These are phyloP conservation scores for Drosophila sordidula DNA, from an alignment of 2,888 invertebrate genomes.

Conservation along the genomic window DNA sequence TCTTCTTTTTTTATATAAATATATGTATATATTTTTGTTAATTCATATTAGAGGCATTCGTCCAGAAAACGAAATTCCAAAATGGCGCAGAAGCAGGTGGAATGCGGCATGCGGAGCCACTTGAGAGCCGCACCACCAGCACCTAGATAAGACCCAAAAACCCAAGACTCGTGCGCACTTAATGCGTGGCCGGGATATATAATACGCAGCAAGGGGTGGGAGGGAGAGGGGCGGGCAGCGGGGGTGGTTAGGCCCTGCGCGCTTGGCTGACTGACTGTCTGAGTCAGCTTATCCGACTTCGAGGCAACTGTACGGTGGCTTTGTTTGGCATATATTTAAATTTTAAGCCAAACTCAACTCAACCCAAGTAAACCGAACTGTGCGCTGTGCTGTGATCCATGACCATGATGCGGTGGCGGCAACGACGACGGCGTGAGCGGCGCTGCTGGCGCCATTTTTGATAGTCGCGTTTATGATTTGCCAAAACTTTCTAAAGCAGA, in stretches of 20 bases:
- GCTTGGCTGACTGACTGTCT: conserved; percentile 55
- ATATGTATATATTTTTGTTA: conserved; percentile 49
- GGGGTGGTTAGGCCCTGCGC: conserved; percentile 46
- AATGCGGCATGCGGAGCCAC: conserved; percentile 55
- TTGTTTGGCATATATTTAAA: conserved; percentile 55
- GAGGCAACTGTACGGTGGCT: conserved; percentile 61
- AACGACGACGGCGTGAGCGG: conserved; percentile 9
- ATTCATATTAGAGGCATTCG: conserved; percentile 78
- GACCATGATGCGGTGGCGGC: conserved; percentile 54
- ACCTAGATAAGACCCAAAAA: conserved; percentile 54
- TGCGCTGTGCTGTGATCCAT: conserved; percentile 71
- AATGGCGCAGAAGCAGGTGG: conserved; percentile 72
- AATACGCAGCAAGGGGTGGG: neutral
- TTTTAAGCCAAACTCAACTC: conserved; percentile 37
- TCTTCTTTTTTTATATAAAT: conserved; percentile 41
- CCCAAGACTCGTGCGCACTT: conserved; percentile 50
- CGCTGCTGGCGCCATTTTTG: conserved; percentile 67
- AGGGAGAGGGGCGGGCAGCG: neutral
- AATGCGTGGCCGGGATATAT: conserved; percentile 43
- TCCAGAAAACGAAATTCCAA: conserved; percentile 78
- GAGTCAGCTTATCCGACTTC: conserved; percentile 57
- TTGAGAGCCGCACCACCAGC: conserved; percentile 32
- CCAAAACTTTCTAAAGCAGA: conserved; percentile 67
- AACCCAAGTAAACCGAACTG: conserved; percentile 34
- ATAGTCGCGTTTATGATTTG: conserved; percentile 71